Evolutionary conservation across 2,113 vertebrate species (phyloP), one percentile per base, ranked within the genome.

Genomic region (Gadus macrocephalus): DNA sequence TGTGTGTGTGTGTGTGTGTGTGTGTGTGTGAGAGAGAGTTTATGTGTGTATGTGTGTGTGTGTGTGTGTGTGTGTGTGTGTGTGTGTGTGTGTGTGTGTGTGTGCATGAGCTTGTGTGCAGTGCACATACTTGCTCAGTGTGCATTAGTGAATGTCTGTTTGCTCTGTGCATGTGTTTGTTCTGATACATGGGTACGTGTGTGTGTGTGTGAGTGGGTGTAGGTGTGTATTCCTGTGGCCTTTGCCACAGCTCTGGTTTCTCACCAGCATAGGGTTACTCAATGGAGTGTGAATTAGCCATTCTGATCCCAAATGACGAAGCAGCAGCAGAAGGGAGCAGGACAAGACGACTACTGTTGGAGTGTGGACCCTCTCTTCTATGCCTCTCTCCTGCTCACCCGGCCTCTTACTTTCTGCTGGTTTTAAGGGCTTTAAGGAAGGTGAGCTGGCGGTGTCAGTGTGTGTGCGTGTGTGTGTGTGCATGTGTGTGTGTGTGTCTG

Each of bases 231-330:
- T 35, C 19, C 67, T 64, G 64, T 81, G 78, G 70, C 73, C 77
- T 83, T 82, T 74, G 81, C 60, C 67, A 56, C 82, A 89, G 83
- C 86, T 91, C 90, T 85, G 53, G 87, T 92, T 91, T 88, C 90
- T 79, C 63, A 67, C 42, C 22, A 89, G 90, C 82, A 66, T 92
- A 89, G 85, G 81, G 89, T 91, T 92, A 90, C 89, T 75, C 65
- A 74, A 28, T 72, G 79, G 69, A 62, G 78, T 75, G 78, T 81
- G 81, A 77, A 87, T 81, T 75, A 81, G 79, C 73, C 76, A 83
- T 79, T 85, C 79, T 79, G 69, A 81, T 85, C 75, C 74, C 74
- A 78, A 71, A 74, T 81, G 78, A 77, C 75, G 77, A 77, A 71
- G 71, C 20, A 72, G 80, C 60, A 73, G 79, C 62, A 76, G 63